phyloP scores from a whole-genome alignment of 2,113 vertebrate species.

The Myotis davidii region DNA sequence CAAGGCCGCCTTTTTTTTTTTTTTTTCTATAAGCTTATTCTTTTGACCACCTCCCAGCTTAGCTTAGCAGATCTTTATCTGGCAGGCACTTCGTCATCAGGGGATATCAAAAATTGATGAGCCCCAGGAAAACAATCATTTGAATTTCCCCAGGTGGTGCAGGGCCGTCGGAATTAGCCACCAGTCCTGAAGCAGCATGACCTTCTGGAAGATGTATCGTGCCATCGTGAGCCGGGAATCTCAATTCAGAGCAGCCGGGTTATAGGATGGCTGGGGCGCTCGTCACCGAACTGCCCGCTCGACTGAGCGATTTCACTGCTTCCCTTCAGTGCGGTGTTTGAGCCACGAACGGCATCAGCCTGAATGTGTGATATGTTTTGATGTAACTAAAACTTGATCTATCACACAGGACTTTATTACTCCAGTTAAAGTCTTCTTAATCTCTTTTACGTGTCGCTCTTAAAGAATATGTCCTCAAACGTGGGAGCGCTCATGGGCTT shows the following conservation, averaged over 20 bases:
- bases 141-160: conserved; percentile 57
- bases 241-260: conserved; percentile 17
- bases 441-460: background rate
- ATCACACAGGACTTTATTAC: background rate
- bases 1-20: background rate
- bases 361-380: conserved; percentile 45
- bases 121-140: conserved; percentile 52
- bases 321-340: conserved; percentile 33
- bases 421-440: background rate
- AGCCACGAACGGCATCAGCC: conserved; percentile 21
- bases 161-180: conserved; percentile 46
- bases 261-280: background rate
- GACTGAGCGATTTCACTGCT: background rate
- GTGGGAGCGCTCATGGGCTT: background rate
- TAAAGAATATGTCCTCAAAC: background rate
- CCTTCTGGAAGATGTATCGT: conserved; percentile 48
- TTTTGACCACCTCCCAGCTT: conserved; percentile 8
- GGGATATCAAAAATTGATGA: conserved; percentile 30
- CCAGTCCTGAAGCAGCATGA: conserved; percentile 57
- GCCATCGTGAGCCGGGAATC: conserved; percentile 47
- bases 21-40: background rate
- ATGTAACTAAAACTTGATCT: conserved; percentile 26
- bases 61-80: conserved; percentile 21
- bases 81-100: conserved; percentile 20
- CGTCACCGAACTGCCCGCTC: conserved; percentile 21